Evolutionary conservation across 2,797 vertebrate species (phyloP).

Genomic region (Neosilurus hyrtlii): DNA sequence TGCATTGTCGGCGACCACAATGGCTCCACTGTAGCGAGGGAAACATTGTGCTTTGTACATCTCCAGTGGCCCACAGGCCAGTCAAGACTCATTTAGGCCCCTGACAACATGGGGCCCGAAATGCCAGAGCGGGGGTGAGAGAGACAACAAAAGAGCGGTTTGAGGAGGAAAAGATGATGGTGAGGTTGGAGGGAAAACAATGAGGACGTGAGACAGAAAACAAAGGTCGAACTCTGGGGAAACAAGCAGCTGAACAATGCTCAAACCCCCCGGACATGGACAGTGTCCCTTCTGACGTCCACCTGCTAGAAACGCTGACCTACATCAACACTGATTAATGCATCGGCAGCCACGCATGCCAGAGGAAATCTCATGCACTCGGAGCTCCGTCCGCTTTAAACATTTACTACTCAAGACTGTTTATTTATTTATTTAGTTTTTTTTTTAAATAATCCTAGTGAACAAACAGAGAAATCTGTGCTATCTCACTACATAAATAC

Average conservation of each 20-base stretch:
- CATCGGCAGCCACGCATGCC: neutral
- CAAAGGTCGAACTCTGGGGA: slow-evolving; percentile 68
- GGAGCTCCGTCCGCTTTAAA: too few relatives aligned
- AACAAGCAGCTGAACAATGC: slow-evolving; percentile 69
- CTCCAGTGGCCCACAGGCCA: slow-evolving; percentile 91
- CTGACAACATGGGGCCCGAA: slow-evolving; percentile 83
- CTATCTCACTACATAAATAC: neutral
- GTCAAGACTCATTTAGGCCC: slow-evolving; percentile 94
- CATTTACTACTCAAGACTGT: neutral
- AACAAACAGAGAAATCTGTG: neutral
- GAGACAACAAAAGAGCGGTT: slow-evolving; percentile 77
- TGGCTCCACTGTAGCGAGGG: slow-evolving; percentile 87
- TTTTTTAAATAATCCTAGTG: too few relatives aligned
- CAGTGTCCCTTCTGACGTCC: slow-evolving; percentile 45
- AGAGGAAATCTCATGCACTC: neutral
- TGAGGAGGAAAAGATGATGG: slow-evolving; percentile 66
- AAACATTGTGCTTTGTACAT: slow-evolving; percentile 85
- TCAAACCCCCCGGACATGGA: slow-evolving; percentile 57
- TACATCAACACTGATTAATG: slow-evolving; percentile 49
- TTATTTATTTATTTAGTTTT: neutral
- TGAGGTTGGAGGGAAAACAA: slow-evolving; percentile 54
- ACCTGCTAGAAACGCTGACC: slow-evolving; percentile 65
- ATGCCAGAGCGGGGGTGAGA: slow-evolving; percentile 72
- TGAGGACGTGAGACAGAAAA: slow-evolving; percentile 66
- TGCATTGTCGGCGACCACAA: slow-evolving; percentile 88